Evolutionary conservation across 2,113 vertebrate genomes (phyloP).

Genomic region (Anoplopoma fimbria): DNA sequence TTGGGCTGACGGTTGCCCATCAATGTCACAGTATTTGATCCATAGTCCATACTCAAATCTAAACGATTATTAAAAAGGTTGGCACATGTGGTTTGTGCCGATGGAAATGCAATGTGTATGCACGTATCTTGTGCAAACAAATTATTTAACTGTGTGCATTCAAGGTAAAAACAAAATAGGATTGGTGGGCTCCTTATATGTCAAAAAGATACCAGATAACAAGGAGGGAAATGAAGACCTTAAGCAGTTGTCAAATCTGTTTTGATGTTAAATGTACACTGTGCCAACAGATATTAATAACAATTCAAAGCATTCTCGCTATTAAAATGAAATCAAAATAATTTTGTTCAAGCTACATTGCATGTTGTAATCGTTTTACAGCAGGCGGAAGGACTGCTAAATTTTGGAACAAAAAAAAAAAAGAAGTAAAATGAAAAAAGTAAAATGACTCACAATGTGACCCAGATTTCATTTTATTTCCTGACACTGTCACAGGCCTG

Average conservation of each 20-base stretch:
- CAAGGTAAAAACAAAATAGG: neutral
- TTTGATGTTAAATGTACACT: neutral
- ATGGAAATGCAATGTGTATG: neutral
- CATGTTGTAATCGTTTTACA: neutral
- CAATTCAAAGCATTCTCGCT: neutral
- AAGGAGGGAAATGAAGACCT: neutral
- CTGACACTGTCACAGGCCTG: constrained; percentile 37
- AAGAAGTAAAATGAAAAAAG: constrained; percentile 15
- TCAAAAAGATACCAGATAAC: neutral
- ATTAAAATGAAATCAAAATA: neutral
- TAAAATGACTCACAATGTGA: constrained; percentile 60
- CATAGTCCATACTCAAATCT: neutral
- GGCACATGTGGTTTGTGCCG: neutral
- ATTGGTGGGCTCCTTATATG: neutral
- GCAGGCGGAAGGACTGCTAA: constrained; percentile 22
- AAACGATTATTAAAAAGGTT: neutral
- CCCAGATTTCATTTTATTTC: constrained; percentile 60
- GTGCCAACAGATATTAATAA: neutral
- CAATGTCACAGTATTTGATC: neutral
- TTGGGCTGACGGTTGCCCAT: neutral
- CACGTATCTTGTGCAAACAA: neutral
- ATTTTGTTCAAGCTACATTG: neutral
- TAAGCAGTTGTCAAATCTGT: neutral
- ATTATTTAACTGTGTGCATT: neutral
- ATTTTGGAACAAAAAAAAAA: constrained; percentile 24